Evolutionary conservation across 2,797 vertebrate species (phyloP), one percentile per base, ranked within the genome.

Genomic region (Alca torda): DNA sequence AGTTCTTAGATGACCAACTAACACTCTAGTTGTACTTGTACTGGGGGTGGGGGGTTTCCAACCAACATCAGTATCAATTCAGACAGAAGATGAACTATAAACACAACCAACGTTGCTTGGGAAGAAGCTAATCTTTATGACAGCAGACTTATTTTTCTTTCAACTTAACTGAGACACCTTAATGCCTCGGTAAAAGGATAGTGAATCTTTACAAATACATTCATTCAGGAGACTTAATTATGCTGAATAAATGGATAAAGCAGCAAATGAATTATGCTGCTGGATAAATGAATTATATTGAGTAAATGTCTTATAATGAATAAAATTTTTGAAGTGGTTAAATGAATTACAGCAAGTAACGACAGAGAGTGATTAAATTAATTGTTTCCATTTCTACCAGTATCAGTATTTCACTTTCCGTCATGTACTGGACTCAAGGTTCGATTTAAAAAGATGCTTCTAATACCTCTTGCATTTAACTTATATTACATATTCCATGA

Each of bases 211-310:
- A 94, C 60, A 91, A 87, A 91, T 73, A 68, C 61, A 87, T 90
- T 77, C 43, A 81, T 87, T 90, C 72, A 80, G 83, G 33, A 91
- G 75, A 89, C 63, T 90, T 92, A 91, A 96, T 95, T 93, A 94
- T 41, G 35, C 43, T 74, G 35, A 91, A 82, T 67, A 95, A 92
- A 93, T 85, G 87, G 76, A 95, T 90, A 90, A 90, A 93, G 65
- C 37, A 56, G 70, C 51, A 93, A 96, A 90, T 86, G 74, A 92
- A 92, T 96, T 92, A 70, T 84, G 85, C 75, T 87, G 85, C 57
- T 87, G 72, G 53, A 70, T 95, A 90, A 96, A 81, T 90, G 57
- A 86, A 92, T 91, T 96, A 91, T 86, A 90, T 56, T 83, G 82
- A 85, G 87, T 64, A 92, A 94, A 94, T 82, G 73, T 24, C 41